Evolutionary conservation across 1,140 invertebrate species (phyloP).

Genomic region (Lepidurus apus): DNA sequence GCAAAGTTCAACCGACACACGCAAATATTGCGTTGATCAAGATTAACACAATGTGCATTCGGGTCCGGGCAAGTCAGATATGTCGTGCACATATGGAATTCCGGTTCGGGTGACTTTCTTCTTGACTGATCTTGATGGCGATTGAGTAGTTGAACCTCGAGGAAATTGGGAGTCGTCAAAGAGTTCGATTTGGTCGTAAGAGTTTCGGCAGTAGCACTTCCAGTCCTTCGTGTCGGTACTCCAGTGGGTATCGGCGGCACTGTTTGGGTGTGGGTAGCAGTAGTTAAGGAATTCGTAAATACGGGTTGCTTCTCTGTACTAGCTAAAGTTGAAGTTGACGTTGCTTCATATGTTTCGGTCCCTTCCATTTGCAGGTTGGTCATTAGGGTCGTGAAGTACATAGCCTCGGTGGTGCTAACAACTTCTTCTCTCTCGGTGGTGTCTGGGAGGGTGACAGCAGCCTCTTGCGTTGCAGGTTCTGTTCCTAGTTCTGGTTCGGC

Average conservation of each 20-base stretch:
- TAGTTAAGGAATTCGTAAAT: background rate
- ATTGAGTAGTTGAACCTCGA: background rate
- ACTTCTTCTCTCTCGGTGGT: background rate
- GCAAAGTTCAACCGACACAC: constrained; percentile 15
- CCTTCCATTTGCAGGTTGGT: background rate
- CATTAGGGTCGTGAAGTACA: background rate
- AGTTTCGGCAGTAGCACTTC: background rate
- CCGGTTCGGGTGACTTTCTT: background rate
- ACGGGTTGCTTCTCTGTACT: background rate
- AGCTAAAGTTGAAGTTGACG: background rate
- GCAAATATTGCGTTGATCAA: constrained; percentile 1
- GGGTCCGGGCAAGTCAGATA: constrained; percentile 24
- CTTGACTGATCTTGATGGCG: background rate
- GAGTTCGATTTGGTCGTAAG: background rate
- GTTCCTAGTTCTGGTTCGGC: background rate
- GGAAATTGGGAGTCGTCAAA: background rate
- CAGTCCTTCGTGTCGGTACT: background rate
- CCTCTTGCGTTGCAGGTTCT: background rate
- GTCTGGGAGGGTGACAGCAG: background rate
- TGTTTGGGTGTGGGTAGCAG: background rate
- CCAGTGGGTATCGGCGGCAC: background rate
- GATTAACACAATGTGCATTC: constrained; percentile 28
- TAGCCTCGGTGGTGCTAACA: background rate
- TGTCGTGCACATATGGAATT: constrained; percentile 10
- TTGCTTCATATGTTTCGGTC: background rate